Base-by-base conservation (phyloP, 2,888 invertebrate species). In the Diarsia rubi region DNA sequence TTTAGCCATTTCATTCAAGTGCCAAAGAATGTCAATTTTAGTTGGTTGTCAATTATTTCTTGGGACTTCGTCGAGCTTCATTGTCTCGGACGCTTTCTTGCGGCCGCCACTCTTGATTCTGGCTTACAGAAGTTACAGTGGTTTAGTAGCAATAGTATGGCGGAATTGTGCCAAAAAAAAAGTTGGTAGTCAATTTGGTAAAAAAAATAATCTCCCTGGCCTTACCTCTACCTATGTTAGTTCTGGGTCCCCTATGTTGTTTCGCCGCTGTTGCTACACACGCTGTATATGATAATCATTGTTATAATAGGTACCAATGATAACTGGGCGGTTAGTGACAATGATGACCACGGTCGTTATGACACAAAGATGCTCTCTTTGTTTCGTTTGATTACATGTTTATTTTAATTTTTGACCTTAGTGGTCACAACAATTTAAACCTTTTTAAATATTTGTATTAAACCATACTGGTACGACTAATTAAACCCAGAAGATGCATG, bases 361-460 rank as follows among this genome's bases (percentile, higher is more conserved):
- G 44, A 45, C 27, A 83, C 64, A 70, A 82, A 69, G 45, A 6
- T 57, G 31, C 31, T 19, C 14, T 78, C 62, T 70, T 78, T 79
- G 66, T 78, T 70, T 60, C 60, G 47, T 63, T 66, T 62, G 21
- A 24, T 37, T 66, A 27, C 9, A 37, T 54, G 44, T 78, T 81
- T 60, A 42, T 69, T 47, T 44, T 68, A 57, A 57, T 44, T 52
- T 67, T 59, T 59, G 45, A 16, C n/a, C n/a, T 57, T 16, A 37
- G 9, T 3, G 9, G 19, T 54, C 14, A 47, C 47, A 14, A 24
- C 52, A 54, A 12, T n/a, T 49, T 0, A 49, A 52, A 52, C 11
- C 11, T 19, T 52, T 11, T 49, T 49, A n/a, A 52, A 52, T 52
- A 52, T 11, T 52, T 52, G 11, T n/a, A 52, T 52, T n/a, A 12